phyloP scores from a whole-genome alignment of 2,888 invertebrate species.

The Drosophila greeni region DNA sequence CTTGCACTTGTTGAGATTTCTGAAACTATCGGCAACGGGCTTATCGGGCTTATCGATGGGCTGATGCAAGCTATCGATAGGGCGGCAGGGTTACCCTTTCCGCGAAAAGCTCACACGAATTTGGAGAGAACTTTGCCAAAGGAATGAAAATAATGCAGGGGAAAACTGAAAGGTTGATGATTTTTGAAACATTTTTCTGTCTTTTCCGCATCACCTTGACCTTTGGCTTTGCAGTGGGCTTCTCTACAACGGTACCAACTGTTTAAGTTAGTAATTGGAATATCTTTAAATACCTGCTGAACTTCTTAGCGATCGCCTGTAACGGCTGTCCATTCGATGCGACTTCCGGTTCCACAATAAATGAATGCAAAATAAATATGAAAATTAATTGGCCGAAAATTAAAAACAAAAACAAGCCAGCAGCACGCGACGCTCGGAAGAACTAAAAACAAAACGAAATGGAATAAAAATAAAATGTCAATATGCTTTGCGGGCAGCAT shows the following conservation, averaged over 20 bases:
- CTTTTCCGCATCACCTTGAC: conserved; percentile 34
- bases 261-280: not conserved
- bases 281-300: conserved; percentile 54
- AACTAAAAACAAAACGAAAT: conserved; percentile 50
- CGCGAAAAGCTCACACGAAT: conserved; percentile 9
- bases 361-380: conserved; percentile 7
- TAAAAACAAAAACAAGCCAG: conserved; percentile 34
- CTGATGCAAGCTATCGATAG: conserved; percentile 7
- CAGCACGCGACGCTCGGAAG: conserved; percentile 43
- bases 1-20: conserved; percentile 43
- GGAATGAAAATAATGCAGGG: not conserved
- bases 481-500: conserved; percentile 21
- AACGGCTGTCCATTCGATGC: conserved; percentile 51
- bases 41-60: conserved; percentile 10
- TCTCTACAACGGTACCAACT: conserved; percentile 15
- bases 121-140: not conserved
- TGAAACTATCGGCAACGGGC: conserved; percentile 4
- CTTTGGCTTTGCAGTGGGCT: conserved; percentile 33
- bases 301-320: conserved; percentile 29
- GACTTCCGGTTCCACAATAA: conserved; percentile 18
- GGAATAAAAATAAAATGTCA: conserved; percentile 42
- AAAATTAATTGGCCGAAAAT: conserved; percentile 25
- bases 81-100: conserved; percentile 2
- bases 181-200: not conserved
- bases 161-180: conserved; percentile 4